These are phyloP conservation scores for Ariopsis seemanni DNA, from an alignment of 2,113 vertebrate species.

Conservation along the genomic window DNA sequence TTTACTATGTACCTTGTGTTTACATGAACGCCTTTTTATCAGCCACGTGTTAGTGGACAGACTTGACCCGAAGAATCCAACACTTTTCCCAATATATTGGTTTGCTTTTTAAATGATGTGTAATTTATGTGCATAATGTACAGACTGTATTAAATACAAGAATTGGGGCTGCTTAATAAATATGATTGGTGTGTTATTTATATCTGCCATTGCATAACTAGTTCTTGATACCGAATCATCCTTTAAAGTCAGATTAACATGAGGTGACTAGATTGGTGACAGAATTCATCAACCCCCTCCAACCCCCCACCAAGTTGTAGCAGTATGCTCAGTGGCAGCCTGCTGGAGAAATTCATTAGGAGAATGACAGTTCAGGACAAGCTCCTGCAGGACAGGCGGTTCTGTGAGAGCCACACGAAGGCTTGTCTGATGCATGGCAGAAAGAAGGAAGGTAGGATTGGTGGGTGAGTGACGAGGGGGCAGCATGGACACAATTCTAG, in stretches of 20 bases:
- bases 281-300: constrained; percentile 8
- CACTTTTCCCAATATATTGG: no score
- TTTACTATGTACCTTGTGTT: neutral
- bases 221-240: neutral
- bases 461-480: neutral
- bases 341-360: constrained; percentile 45
- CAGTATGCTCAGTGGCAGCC: constrained; percentile 15
- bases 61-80: constrained; percentile 14
- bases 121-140: neutral
- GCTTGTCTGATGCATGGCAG: constrained; percentile 26
- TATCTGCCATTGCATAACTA: neutral
- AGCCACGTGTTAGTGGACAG: constrained; percentile 34
- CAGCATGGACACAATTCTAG: constrained; percentile 20
- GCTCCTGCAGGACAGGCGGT: constrained; percentile 40
- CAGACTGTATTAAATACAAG: neutral
- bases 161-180: neutral
- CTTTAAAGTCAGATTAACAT: constrained; percentile 19
- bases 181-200: neutral
- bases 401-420: constrained; percentile 40
- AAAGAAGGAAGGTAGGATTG: constrained; percentile 30
- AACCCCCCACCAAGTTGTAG: constrained; percentile 25
- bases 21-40: neutral
- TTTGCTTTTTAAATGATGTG: neutral
- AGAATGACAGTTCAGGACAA: constrained; percentile 41
- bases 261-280: constrained; percentile 18